Base-by-base conservation (phyloP, 1,140 invertebrate genomes). In the Lasioglossum albipes region DNA sequence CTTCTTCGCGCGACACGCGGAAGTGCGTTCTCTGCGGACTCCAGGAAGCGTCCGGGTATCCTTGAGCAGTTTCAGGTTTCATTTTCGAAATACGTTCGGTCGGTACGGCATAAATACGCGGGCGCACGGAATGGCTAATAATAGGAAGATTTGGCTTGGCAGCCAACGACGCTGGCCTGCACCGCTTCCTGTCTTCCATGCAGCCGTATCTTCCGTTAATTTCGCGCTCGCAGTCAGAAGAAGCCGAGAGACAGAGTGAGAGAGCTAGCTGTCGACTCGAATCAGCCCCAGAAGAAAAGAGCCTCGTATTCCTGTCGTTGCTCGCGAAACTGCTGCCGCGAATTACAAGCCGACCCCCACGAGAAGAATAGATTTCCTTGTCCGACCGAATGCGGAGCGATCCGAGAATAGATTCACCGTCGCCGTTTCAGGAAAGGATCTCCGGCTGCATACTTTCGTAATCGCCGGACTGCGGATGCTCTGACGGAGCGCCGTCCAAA, bases 41-140 rank as follows among this genome's bases (percentile, higher is more conserved):
- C 65, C 75, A 70, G 66, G 52, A 76, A 69, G 36, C 49, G 18
- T 22, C 16, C 12, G 59, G n/a, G 52, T 82, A 68, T 73, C 77
- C 66, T 83, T 86, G 68, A 54, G 69, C 31, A 87, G 73, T 87
- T 87, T 86, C 77, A 61, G 59, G 81, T 90, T 91, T 90, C 87
- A 87, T 89, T 86, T 89, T 88, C 87, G 88, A 90, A 88, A 88
- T 91, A 86, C 86, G 83, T 89, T n/a, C 81, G 84, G 80, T 72
- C 79, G 84, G 83, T 85, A 85, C 85, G 84, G 85, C 76, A 87
- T 89, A 90, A 91, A 92, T 89, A 88, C 87, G 62, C 85, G 87
- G 84, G 86, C 87, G 85, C 74, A 83, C 79, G 83, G 88, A 91
- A 92, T 87, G 79, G 89, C 92, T 93, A 93, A 92, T 90, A 93